Percentiles rank a stretch among this genome's conserved stretches.
Conservation (phyloP, 1,140 invertebrate genomes). For the Caenorhabditis elegans region DNA sequence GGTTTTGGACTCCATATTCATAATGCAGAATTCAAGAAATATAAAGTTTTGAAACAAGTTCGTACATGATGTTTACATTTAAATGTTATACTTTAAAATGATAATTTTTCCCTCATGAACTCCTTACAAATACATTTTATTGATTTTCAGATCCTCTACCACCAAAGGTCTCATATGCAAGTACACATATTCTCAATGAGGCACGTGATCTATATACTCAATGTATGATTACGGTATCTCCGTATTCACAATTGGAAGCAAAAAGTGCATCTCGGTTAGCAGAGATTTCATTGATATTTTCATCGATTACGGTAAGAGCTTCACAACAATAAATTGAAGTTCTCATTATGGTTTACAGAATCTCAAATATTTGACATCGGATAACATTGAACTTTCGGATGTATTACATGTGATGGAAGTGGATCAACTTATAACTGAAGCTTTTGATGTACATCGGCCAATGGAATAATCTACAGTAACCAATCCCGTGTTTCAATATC, state of each 20-base stretch:
- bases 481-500: background rate
- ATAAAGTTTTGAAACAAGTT: too few relatives aligned
- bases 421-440: background rate
- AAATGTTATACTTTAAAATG: too few relatives aligned
- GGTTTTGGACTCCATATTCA: too few relatives aligned
- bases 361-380: conserved; percentile 21
- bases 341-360: background rate
- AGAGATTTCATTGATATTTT: conserved; percentile 25
- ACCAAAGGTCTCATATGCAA: background rate
- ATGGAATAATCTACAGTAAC: background rate
- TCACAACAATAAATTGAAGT: background rate
- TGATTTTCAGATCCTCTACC: background rate
- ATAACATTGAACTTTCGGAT: conserved; percentile 9
- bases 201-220: background rate
- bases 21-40: too few relatives aligned
- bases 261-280: background rate
- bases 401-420: conserved; percentile 28
- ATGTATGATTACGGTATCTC: conserved; percentile 2
- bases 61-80: too few relatives aligned
- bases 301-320: conserved; percentile 35
- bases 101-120: too few relatives aligned
- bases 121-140: too few relatives aligned
- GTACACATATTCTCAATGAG: background rate
- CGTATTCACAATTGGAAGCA: background rate
- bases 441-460: background rate